Evolutionary conservation across 2,797 vertebrate species (phyloP).

Genomic region (Coregonus suidteri): DNA sequence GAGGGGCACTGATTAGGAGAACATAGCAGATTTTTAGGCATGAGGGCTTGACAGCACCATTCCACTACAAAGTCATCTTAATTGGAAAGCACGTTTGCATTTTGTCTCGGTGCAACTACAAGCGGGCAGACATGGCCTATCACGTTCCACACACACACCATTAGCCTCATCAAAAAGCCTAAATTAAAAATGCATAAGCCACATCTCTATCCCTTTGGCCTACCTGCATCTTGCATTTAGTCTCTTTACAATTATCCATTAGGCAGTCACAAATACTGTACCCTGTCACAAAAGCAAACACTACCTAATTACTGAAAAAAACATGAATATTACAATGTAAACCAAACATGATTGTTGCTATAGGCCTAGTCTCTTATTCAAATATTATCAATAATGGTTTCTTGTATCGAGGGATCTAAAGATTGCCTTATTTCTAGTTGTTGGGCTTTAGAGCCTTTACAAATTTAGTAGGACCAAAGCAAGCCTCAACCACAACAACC

Average conservation of each 20-base stretch:
- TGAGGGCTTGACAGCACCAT: slow-evolving; percentile 1
- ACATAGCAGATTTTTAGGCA: background rate
- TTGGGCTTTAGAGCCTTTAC: too few relatives aligned
- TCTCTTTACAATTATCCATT: slow-evolving; percentile 18
- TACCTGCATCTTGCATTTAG: background rate
- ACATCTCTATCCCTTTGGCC: slow-evolving; percentile 5
- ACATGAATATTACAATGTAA: background rate
- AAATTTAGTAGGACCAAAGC: too few relatives aligned
- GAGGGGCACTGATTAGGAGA: background rate
- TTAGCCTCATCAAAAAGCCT: slow-evolving; percentile 13
- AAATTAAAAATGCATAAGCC: slow-evolving; percentile 45
- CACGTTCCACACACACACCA: slow-evolving; percentile 21
- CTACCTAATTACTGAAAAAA: background rate
- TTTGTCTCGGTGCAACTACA: slow-evolving; percentile 15
- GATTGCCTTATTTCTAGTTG: background rate
- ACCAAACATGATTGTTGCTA: too few relatives aligned
- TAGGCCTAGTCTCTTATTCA: background rate
- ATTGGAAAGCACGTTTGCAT: slow-evolving; percentile 20
- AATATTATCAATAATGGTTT: background rate
- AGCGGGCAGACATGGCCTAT: slow-evolving; percentile 14
- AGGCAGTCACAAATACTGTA: slow-evolving; percentile 4
- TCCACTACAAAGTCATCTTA: background rate
- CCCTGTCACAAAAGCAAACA: background rate
- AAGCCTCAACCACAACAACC: too few relatives aligned
- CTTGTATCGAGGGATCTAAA: background rate